Evolutionary conservation across 2,797 vertebrate species (phyloP).

Genomic region (Lagodon rhomboides): DNA sequence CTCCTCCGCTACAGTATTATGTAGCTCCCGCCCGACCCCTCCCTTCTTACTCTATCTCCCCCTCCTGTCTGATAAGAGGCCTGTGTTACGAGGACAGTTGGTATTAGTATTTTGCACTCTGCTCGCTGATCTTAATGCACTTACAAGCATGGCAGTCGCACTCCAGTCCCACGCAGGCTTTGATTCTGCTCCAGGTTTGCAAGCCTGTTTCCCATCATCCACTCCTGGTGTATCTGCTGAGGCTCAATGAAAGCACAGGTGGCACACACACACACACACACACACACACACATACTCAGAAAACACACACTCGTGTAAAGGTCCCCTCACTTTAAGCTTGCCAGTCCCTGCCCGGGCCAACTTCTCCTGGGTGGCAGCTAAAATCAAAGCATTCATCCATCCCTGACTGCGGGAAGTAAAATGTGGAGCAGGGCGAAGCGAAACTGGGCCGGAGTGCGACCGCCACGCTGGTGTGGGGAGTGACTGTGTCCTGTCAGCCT

Average conservation of each 20-base stretch:
- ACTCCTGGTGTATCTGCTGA: constrained; percentile 58
- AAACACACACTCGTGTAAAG: constrained; percentile 29
- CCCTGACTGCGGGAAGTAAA: constrained; percentile 61
- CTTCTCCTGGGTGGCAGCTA: constrained; percentile 75
- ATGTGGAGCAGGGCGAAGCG: constrained; percentile 45
- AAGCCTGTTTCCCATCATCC: constrained; percentile 61
- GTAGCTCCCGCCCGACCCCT: constrained; percentile 49
- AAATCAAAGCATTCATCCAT: constrained; percentile 75
- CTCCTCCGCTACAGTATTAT: constrained; percentile 62
- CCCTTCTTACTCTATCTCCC: constrained; percentile 31
- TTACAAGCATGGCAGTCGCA: constrained; percentile 78
- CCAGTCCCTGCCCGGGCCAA: constrained; percentile 54
- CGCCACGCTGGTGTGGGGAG: constrained; percentile 81
- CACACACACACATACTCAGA: constrained; percentile 25
- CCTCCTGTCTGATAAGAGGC: constrained; percentile 79
- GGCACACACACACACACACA: constrained; percentile 48
- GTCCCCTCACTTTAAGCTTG: constrained; percentile 60
- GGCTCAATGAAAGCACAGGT: constrained; percentile 66
- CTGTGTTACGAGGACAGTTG: constrained; percentile 84
- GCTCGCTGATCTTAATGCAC: constrained; percentile 87
- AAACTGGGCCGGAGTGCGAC: constrained; percentile 72
- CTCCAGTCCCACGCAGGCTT: constrained; percentile 73
- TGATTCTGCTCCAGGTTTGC: constrained; percentile 65
- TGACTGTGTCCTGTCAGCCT: constrained; percentile 84
- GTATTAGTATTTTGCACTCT: constrained; percentile 89